phyloP scores from a whole-genome alignment of 2,888 invertebrate species.

The Tachina fera region DNA sequence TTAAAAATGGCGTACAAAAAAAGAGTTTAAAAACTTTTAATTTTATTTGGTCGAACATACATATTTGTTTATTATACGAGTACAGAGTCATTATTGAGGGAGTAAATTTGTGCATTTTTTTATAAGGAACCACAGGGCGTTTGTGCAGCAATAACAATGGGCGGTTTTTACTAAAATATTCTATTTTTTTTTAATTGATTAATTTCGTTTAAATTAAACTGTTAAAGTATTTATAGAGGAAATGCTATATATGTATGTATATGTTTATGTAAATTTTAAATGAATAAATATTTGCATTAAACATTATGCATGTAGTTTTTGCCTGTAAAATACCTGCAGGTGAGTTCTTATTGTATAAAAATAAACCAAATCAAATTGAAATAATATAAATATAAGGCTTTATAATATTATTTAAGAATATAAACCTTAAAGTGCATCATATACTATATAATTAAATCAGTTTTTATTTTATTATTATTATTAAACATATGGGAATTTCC shows the following conservation, averaged over 20 bases:
- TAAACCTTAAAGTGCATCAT: too few species aligned
- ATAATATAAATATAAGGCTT: too few species aligned
- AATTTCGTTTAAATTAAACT: slow-evolving; percentile 37
- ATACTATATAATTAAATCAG: too few species aligned
- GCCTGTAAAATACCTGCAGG: background rate
- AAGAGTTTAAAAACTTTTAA: slow-evolving; percentile 19
- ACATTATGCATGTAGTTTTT: background rate
- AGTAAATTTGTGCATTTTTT: slow-evolving; percentile 27
- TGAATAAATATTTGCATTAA: slow-evolving; percentile 15
- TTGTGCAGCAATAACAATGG: background rate
- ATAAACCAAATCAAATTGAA: too few species aligned
- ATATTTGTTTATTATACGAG: slow-evolving; percentile 39
- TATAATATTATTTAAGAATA: too few species aligned
- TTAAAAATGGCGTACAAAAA: background rate
- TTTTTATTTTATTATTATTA: too few species aligned
- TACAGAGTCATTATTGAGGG: background rate
- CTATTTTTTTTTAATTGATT: slow-evolving; percentile 20
- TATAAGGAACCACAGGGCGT: background rate
- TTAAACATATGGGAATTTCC: too few species aligned
- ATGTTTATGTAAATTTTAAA: slow-evolving; percentile 37
- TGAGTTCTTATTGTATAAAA: too few species aligned
- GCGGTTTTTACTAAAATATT: slow-evolving; percentile 16
- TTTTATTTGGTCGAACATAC: slow-evolving; percentile 38
- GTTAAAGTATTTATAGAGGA: slow-evolving; percentile 52
- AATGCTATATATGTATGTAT: background rate